Evolutionary conservation across 2,888 invertebrate genomes (phyloP).

Genomic region (Resseliella maxima): DNA sequence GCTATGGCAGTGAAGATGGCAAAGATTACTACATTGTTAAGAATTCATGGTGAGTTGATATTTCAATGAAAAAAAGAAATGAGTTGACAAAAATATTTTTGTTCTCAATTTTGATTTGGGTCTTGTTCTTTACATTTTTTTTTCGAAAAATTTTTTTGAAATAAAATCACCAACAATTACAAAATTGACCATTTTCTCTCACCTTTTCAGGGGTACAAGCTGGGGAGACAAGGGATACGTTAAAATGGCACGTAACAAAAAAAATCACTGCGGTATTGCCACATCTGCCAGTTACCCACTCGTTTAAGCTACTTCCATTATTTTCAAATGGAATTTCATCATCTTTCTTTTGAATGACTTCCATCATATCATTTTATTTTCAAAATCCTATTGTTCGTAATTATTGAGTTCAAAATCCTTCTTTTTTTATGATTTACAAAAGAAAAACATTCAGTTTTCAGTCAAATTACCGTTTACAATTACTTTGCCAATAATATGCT

Average conservation of each 20-base stretch:
- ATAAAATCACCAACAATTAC: too few relatives aligned
- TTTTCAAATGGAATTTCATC: not conserved
- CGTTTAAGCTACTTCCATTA: slow-evolving; percentile 68
- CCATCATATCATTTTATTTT: not conserved
- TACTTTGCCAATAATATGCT: too few relatives aligned
- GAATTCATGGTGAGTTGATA: too few relatives aligned
- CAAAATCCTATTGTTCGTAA: not conserved
- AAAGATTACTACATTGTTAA: slow-evolving; percentile 58
- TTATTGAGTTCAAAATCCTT: not conserved
- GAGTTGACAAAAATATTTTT: too few relatives aligned
- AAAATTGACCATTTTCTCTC: too few relatives aligned
- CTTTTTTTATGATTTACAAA: not conserved
- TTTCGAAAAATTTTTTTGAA: too few relatives aligned
- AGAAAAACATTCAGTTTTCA: not conserved
- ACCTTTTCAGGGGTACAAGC: slow-evolving; percentile 79
- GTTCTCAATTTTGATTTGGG: too few relatives aligned
- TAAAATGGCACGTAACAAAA: slow-evolving; percentile 81
- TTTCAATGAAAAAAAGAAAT: too few relatives aligned
- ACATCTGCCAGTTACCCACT: slow-evolving; percentile 81
- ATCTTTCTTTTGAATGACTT: not conserved
- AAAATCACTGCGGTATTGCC: slow-evolving; percentile 86
- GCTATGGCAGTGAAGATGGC: slow-evolving; percentile 58
- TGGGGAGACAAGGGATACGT: slow-evolving; percentile 83
- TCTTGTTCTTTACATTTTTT: too few relatives aligned
- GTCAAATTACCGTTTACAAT: too few relatives aligned